Conservation (phyloP, 1,140 invertebrate genomes). For the Ruditapes philippinarum region DNA sequence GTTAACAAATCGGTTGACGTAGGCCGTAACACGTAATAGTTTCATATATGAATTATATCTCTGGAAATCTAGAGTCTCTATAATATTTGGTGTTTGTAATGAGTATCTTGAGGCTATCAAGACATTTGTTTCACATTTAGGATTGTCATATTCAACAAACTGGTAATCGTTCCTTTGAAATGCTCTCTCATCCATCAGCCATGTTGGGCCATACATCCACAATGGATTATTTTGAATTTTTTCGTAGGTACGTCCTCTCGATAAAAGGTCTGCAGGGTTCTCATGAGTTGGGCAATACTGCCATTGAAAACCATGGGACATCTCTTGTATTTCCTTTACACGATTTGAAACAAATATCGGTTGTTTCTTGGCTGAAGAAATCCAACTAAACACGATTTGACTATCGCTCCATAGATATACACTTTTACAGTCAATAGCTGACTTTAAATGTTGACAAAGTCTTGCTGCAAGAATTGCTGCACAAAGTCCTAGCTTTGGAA, state of each 20-base stretch:
- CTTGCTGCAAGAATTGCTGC: neutral
- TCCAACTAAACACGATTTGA: slow-evolving; percentile 3
- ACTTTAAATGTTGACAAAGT: neutral
- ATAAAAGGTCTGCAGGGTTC: neutral
- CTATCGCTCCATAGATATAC: slow-evolving; percentile 20
- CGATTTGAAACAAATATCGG: neutral
- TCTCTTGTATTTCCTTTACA: neutral
- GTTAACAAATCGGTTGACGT: neutral
- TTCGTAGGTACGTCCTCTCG: neutral
- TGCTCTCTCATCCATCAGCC: neutral
- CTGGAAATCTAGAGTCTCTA: neutral
- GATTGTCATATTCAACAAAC: neutral
- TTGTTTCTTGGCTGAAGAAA: neutral
- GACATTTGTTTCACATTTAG: neutral
- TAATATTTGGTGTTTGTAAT: neutral
- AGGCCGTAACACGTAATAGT: neutral
- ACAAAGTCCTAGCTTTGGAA: slow-evolving; percentile 6
- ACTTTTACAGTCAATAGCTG: neutral
- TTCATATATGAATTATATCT: neutral
- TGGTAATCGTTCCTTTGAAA: neutral
- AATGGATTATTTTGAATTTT: neutral
- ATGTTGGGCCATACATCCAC: neutral
- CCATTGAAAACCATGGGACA: neutral
- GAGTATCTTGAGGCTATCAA: neutral
- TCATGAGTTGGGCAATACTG: neutral